phyloP scores from a whole-genome alignment of 1,140 invertebrate genomes.

The Drosophila rhopaloa region DNA sequence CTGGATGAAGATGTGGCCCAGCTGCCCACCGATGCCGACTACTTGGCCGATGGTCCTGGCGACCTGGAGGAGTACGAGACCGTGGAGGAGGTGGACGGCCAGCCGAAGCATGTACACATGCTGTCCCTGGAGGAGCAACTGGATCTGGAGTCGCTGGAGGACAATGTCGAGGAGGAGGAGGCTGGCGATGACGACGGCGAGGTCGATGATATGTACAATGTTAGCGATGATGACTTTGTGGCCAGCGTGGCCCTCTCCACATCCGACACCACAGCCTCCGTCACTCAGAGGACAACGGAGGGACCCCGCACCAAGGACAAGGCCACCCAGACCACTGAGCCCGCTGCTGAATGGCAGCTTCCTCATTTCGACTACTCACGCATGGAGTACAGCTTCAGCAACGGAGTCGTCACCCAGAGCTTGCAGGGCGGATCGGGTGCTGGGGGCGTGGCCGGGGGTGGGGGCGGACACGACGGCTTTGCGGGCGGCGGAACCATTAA shows the following conservation, averaged over 20 bases:
- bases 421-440: constrained; percentile 53
- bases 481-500: constrained; percentile 73
- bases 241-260: constrained; percentile 66
- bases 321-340: constrained; percentile 2
- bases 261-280: constrained; percentile 36
- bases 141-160: constrained; percentile 65
- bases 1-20: constrained; percentile 63
- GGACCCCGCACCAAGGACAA: constrained; percentile 1
- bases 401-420: constrained; percentile 78
- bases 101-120: constrained; percentile 55
- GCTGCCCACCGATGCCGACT: constrained; percentile 54
- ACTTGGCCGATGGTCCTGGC: constrained; percentile 62
- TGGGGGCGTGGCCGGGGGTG: constrained; percentile 11
- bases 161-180: constrained; percentile 58
- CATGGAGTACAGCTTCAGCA: constrained; percentile 83
- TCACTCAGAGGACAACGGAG: constrained; percentile 7
- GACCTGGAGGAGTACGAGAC: constrained; percentile 66
- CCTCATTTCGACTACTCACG: constrained; percentile 83
- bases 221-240: constrained; percentile 77
- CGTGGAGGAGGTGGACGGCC: constrained; percentile 34
- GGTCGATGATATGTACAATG: constrained; percentile 68
- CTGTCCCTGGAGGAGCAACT: constrained; percentile 66
- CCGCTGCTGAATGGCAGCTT: constrained; percentile 64
- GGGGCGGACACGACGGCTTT: constrained; percentile 51
- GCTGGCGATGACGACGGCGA: constrained; percentile 48